Conservation (phyloP, 2,797 vertebrate species). For the Acropternis orthonyx region DNA sequence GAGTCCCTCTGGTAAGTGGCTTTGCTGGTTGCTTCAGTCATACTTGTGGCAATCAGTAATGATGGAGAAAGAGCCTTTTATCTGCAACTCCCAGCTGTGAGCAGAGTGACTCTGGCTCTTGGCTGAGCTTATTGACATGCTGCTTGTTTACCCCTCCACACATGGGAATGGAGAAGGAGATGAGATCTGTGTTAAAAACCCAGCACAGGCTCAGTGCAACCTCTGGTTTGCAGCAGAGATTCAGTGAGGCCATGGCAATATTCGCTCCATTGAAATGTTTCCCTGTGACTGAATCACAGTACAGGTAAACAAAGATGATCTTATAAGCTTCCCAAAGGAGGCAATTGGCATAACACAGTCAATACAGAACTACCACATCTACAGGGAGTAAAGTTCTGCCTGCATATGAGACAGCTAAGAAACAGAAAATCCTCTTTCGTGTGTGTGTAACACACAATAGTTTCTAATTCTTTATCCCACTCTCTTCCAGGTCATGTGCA, state of each 20-base stretch:
- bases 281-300: neutral
- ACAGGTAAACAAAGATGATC: neutral
- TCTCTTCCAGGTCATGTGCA: neutral
- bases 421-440: neutral
- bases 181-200: neutral
- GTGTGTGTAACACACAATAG: too few relatives aligned
- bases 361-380: accelerated
- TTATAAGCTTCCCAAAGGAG: neutral
- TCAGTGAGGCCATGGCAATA: neutral
- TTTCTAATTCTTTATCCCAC: neutral
- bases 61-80: neutral
- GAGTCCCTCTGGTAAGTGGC: neutral
- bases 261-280: neutral
- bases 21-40: neutral
- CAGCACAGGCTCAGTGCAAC: accelerated
- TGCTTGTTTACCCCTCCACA: neutral
- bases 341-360: neutral
- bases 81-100: neutral
- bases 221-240: neutral
- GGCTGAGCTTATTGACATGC: neutral
- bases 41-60: neutral
- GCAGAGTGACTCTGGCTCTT: neutral
- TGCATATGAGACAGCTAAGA: neutral
- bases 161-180: neutral
- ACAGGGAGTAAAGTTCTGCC: neutral